Percentiles rank a stretch among this genome's conserved stretches.
These are phyloP conservation scores for Catotricha subobsoleta DNA, from an alignment of 2,888 invertebrate genomes.

Conservation along the genomic window DNA sequence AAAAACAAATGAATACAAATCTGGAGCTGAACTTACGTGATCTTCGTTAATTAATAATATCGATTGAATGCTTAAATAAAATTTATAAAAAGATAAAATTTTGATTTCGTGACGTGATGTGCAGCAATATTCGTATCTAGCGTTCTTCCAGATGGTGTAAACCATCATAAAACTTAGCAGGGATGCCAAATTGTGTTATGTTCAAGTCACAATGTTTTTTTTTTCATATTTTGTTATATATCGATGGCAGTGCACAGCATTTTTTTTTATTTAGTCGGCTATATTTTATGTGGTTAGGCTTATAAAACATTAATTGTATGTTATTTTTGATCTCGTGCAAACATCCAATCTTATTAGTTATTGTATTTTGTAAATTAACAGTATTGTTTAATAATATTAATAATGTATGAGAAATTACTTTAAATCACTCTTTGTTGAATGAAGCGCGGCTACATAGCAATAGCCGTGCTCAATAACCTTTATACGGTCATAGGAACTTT, in stretches of 20 bases:
- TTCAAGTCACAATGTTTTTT: not conserved
- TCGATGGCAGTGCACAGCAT: too few species aligned
- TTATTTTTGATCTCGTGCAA: conserved; percentile 2
- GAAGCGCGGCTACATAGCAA: too few species aligned
- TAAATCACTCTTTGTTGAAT: not conserved
- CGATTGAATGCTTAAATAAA: too few species aligned
- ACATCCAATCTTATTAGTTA: not conserved
- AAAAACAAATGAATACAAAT: not conserved
- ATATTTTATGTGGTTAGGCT: too few species aligned
- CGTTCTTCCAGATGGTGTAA: too few species aligned
- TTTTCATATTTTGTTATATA: too few species aligned
- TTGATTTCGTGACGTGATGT: not conserved
- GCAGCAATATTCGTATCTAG: not conserved
- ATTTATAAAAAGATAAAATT: not conserved
- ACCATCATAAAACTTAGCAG: not conserved
- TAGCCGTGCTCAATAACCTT: too few species aligned
- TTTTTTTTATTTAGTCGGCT: too few species aligned
- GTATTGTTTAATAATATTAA: not conserved
- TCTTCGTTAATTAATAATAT: conserved; percentile 2
- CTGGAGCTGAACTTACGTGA: not conserved
- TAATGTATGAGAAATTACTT: not conserved
- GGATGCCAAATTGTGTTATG: conserved; percentile 3
- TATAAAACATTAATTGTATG: too few species aligned
- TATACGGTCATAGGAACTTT: too few species aligned
- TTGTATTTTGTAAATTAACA: not conserved